Evolutionary conservation across 2,888 invertebrate species (phyloP).

Genomic region (Hololepta plana): DNA sequence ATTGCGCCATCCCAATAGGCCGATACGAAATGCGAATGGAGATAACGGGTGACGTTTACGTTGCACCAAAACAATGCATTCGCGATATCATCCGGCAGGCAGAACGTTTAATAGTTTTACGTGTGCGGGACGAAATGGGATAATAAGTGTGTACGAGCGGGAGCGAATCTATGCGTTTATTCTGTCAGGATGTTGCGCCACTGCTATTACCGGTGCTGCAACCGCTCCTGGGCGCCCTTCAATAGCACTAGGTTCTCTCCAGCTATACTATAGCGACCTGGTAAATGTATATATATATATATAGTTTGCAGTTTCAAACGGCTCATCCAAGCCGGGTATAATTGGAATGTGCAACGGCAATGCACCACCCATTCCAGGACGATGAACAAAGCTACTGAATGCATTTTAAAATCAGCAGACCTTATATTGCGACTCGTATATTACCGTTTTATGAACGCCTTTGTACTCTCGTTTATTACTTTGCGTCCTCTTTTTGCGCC

Average conservation of each 20-base stretch:
- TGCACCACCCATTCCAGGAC: slow-evolving; percentile 16
- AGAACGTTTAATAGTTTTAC: too few species aligned
- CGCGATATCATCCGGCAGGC: too few species aligned
- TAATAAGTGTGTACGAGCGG: too few species aligned
- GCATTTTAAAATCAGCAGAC: slow-evolving; percentile 18
- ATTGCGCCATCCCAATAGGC: slow-evolving; percentile 17
- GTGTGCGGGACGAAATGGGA: too few species aligned
- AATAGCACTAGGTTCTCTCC: too few species aligned
- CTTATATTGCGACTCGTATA: slow-evolving; percentile 15
- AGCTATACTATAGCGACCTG: too few species aligned
- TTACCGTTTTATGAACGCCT: slow-evolving; percentile 10
- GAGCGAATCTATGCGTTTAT: too few species aligned
- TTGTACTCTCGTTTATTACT: too few species aligned
- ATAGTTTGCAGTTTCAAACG: too few species aligned
- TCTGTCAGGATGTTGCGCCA: slow-evolving; percentile 6
- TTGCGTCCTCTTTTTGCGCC: too few species aligned
- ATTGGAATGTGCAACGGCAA: slow-evolving; percentile 21
- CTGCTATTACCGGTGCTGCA: slow-evolving; percentile 9
- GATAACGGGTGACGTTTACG: slow-evolving; percentile 26
- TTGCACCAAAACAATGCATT: too few species aligned
- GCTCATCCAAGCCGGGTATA: slow-evolving; percentile 19
- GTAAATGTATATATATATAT: too few species aligned
- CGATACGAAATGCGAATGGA: slow-evolving; percentile 22
- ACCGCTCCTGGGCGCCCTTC: background rate
- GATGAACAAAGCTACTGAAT: slow-evolving; percentile 16